A percentile compares a stretch with the other conserved stretches of the same genome.
Conservation (phyloP, 2,888 invertebrate genomes). For the Heliconius ismenius region DNA sequence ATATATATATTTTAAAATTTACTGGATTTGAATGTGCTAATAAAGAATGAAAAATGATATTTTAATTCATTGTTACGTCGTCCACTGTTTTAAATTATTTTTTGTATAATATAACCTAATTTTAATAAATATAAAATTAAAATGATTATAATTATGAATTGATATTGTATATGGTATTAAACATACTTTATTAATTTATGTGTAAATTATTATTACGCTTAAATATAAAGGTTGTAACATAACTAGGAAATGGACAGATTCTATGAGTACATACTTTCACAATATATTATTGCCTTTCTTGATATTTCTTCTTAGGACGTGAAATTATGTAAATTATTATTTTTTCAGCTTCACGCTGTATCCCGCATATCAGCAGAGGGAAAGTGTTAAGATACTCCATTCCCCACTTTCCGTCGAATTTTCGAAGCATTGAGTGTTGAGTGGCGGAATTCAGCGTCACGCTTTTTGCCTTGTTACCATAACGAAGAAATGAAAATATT, state of each 20-base stretch:
- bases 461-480: too few species aligned
- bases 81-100: constrained; percentile 1
- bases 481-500: too few species aligned
- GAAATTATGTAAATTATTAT: not conserved
- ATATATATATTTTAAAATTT: constrained; percentile 1
- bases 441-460: too few species aligned
- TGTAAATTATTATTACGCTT: not conserved
- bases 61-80: constrained; percentile 8
- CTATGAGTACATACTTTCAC: not conserved
- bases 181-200: not conserved
- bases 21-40: not conserved
- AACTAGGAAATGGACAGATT: not conserved
- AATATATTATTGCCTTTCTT: not conserved
- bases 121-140: not conserved
- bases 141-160: too few species aligned
- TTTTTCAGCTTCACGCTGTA: too few species aligned
- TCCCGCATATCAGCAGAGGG: too few species aligned
- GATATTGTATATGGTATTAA: not conserved
- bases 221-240: constrained; percentile 13
- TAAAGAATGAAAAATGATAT: not conserved
- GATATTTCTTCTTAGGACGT: not conserved
- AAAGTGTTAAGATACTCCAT: too few species aligned
- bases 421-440: too few species aligned
- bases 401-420: too few species aligned
- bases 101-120: not conserved